A percentile compares a stretch with the other conserved stretches of the same genome.
phyloP scores from a whole-genome alignment of 2,888 invertebrate species.

The Aphidoletes aphidimyza region DNA sequence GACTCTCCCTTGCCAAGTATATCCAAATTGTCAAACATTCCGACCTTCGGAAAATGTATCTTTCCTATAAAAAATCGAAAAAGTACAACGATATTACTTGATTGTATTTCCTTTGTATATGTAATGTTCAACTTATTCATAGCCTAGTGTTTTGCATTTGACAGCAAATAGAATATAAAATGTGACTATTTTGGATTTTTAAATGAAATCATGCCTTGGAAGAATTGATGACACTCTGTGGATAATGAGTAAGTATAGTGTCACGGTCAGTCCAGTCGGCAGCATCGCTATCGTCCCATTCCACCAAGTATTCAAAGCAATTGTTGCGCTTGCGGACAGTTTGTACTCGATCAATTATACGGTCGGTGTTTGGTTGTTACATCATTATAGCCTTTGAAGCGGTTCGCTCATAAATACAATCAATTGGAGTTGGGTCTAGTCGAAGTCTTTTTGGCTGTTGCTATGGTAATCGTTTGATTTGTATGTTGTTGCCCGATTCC shows the following conservation, averaged over 20 bases:
- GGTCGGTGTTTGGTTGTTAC: not conserved
- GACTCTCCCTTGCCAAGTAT: too few relatives aligned
- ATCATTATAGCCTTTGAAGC: too few relatives aligned
- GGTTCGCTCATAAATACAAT: too few relatives aligned
- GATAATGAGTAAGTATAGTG: not conserved
- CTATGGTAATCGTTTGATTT: not conserved
- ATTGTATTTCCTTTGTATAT: too few relatives aligned
- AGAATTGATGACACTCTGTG: not conserved
- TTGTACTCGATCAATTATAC: not conserved
- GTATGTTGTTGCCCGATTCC: not conserved
- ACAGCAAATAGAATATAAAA: too few relatives aligned
- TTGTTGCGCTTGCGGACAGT: not conserved
- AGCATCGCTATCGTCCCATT: not conserved
- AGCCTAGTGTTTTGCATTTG: too few relatives aligned
- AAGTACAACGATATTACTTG: too few relatives aligned
- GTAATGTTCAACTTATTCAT: too few relatives aligned
- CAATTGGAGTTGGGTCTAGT: not conserved
- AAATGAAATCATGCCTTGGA: not conserved
- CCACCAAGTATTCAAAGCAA: not conserved
- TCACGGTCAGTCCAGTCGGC: not conserved
- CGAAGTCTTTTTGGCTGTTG: not conserved
- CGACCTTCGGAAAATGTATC: too few relatives aligned
- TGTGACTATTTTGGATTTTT: not conserved
- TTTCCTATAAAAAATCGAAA: too few relatives aligned
- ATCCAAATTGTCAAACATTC: too few relatives aligned